Evolutionary conservation across 2,797 vertebrate species (phyloP), one percentile per base, ranked within the genome.

Genomic region (Platyrinchus mystaceus): DNA sequence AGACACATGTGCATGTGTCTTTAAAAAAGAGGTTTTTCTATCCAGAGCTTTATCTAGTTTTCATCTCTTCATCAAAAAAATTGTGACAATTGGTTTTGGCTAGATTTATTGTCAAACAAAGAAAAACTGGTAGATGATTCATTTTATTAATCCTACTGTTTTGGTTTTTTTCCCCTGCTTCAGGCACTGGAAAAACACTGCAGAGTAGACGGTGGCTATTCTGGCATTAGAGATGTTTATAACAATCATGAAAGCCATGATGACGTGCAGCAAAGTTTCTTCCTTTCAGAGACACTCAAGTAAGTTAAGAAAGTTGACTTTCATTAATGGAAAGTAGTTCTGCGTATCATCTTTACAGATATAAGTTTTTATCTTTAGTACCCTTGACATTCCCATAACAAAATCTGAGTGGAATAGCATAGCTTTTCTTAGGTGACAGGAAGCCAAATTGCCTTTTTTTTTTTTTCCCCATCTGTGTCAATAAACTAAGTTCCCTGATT

Each of bases 211-310:
- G 99, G 98, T 34, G 99, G 99, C 86, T 99, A 99, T 97, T 99
- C 99, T 21, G 99, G 99, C 49, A 84, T 99, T 68, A 98, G 98
- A 71, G 99, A 99, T 53, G 99, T 99, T 92, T 99, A 99, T 93
- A 97, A 96, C 32, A 96, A 68, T 15, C 95, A 92, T 12, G 98
- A 99, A 56, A 99, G 89, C 95, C 98, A 99, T 20, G 99, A 99
- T 8, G 99, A 99, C 8, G 99, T 99, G 20, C 99, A 99, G 87
- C 99, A 99, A 97, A 99, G 99, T 97, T 99, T 99, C 97, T 99
- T 98, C 98, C 97, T 99, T 95, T 99, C 99, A 19, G 99, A 99
- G 97, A 99, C 99, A 1, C 98, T 99, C 80, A 99, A 99, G 99
- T 99, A 98, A 99, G 98, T 97, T 59, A 32, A 81, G 56, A 44